These are phyloP conservation scores for Seira sanloemensis DNA, from an alignment of 2,888 invertebrate species.

Conservation along the genomic window DNA sequence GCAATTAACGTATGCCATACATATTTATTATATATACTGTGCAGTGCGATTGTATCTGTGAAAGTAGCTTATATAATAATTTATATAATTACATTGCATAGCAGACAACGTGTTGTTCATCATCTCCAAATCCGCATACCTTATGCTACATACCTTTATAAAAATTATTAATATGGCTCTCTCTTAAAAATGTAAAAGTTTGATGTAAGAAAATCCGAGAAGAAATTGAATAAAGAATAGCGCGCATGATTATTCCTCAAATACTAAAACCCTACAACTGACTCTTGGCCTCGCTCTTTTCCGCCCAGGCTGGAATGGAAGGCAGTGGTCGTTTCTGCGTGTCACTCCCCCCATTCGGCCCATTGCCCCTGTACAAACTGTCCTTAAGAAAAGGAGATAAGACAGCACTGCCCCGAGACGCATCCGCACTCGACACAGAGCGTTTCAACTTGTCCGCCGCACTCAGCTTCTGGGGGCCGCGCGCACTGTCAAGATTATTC, in stretches of 20 bases:
- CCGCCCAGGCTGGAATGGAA: slow-evolving; percentile 66
- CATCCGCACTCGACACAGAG: slow-evolving; percentile 40
- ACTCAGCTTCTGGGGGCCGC: neutral
- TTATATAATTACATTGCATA: no score
- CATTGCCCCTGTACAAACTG: no score
- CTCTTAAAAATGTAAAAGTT: neutral
- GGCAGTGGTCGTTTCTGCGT: slow-evolving; percentile 67
- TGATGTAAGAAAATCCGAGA: neutral
- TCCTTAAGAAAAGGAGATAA: slow-evolving; percentile 36
- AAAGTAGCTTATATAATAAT: no score
- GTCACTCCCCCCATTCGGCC: slow-evolving; percentile 21
- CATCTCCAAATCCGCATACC: neutral
- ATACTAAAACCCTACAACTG: slow-evolving; percentile 33
- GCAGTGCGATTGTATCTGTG: no score
- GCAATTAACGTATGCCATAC: no score
- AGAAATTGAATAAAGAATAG: neutral
- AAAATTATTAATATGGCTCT: neutral
- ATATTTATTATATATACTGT: no score
- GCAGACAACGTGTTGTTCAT: no score
- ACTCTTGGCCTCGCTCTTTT: slow-evolving; percentile 56
- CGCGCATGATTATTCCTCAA: neutral
- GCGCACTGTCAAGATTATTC: neutral
- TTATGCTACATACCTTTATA: neutral
- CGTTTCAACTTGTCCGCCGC: slow-evolving; percentile 57
- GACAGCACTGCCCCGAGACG: slow-evolving; percentile 26